Base-by-base conservation (phyloP, 2,888 invertebrate species). In the Diarsia rubi region DNA sequence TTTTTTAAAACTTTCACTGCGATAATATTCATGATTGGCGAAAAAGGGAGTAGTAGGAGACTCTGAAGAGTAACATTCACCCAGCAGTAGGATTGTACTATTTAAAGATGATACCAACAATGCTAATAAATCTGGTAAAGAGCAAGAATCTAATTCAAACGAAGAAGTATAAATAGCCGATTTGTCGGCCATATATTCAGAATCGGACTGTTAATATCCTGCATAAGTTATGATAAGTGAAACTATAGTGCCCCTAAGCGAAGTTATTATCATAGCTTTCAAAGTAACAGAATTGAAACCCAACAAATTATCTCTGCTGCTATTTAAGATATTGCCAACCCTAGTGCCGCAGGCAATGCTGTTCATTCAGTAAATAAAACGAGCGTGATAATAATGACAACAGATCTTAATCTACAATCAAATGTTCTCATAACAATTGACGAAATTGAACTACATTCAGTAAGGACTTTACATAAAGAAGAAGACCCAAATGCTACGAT, bases 211-310 rank as follows among this genome's bases (percentile, higher is more conserved):
- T 78, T 69, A 81, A 82, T 69, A 73, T 81, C 67, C 69, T 54
- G 47, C 57, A 82, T 78, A 82, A 82, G 64, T 79, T 73, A 82
- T 74, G 68, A 64, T 79, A 82, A 79, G 63, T 74, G 49, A 82
- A 74, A 78, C 82, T 78, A 82, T 62, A 52, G 57, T 82, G 75
- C 74, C 81, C 78, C n/a, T 74, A 68, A 82, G 81, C 74, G 54
- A 82, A 82, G 79, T 81, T 81, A 81, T 79, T 81, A 82, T 79
- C 67, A 70, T 74, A 31, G 79, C 81, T 70, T 78, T 74, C 70
- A 78, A 68, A 68, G 54, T 78, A 21, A 8, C 54, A 74, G 69
- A 69, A 81, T 74, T 70, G 64, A 78, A 82, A 78, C 68, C 74
- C 70, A 74, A 71, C 82, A 81, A 82, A 81, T 79, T 69, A 81